Conservation (phyloP, 2,797 vertebrate genomes). For the Petrocephalus sullivani region DNA sequence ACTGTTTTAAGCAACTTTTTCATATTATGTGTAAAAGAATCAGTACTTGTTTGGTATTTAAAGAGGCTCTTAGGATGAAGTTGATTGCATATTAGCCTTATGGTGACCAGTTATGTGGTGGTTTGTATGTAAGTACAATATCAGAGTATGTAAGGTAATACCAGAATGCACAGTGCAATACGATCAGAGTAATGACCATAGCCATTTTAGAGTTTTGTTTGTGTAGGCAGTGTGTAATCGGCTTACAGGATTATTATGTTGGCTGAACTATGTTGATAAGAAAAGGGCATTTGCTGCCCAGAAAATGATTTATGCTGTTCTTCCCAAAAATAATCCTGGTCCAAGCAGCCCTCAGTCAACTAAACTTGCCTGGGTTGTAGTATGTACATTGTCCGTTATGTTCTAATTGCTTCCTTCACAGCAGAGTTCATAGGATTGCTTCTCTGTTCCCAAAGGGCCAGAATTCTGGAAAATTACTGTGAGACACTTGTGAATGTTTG, state of each 20-base stretch:
- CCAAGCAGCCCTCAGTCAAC: background rate
- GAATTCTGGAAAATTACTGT: background rate
- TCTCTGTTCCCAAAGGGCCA: background rate
- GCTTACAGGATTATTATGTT: background rate
- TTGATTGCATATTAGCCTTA: background rate
- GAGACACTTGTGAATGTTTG: background rate
- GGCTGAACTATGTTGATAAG: background rate
- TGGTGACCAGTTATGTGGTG: background rate
- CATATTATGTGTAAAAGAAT: background rate
- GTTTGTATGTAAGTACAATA: background rate
- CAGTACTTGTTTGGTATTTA: background rate
- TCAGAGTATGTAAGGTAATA: background rate
- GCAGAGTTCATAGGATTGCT: background rate
- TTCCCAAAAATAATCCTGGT: background rate
- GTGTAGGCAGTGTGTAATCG: background rate
- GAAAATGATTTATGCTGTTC: background rate
- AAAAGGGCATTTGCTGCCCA: background rate
- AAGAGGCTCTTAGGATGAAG: background rate
- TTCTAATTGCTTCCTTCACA: background rate
- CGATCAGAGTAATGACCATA: background rate
- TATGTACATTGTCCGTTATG: background rate
- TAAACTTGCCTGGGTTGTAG: background rate
- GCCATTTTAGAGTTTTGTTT: background rate
- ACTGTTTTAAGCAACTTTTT: background rate
- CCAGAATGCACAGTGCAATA: background rate